Percentiles rank a stretch among this genome's conserved stretches.
Evolutionary conservation across 1,140 invertebrate genomes (phyloP).

Genomic region (Musca vetustissima): DNA sequence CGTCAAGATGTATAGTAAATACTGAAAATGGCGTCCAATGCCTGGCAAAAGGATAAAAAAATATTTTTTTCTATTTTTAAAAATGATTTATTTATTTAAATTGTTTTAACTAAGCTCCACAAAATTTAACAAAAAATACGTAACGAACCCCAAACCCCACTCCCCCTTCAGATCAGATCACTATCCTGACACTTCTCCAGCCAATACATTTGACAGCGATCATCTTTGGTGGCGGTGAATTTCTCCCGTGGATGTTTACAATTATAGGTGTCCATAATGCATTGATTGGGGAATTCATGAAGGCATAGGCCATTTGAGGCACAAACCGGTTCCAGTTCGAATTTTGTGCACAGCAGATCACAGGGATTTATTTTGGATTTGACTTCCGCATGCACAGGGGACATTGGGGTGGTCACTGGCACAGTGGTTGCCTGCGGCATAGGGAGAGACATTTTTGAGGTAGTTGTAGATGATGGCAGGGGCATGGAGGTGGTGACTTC

Average conservation of each 20-base stretch:
- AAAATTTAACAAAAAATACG: too few species aligned
- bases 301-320: slow-evolving; percentile 45
- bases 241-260: slow-evolving; percentile 38
- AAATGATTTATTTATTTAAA: too few species aligned
- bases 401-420: not conserved
- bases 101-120: too few species aligned
- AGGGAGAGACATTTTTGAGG: not conserved
- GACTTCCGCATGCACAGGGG: too few species aligned
- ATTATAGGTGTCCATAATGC: slow-evolving; percentile 46
- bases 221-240: slow-evolving; percentile 32
- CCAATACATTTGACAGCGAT: slow-evolving; percentile 30
- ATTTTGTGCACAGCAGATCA: slow-evolving; percentile 46
- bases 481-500: not conserved
- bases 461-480: not conserved
- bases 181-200: slow-evolving; percentile 29
- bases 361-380: slow-evolving; percentile 26
- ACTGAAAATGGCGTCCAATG: too few species aligned
- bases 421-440: too few species aligned
- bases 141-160: too few species aligned
- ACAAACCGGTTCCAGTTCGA: slow-evolving; percentile 40
- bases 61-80: too few species aligned
- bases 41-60: too few species aligned
- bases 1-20: too few species aligned
- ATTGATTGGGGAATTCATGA: slow-evolving; percentile 46
- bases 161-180: slow-evolving; percentile 12